Percentiles rank a stretch among this genome's conserved stretches.
These are phyloP conservation scores for Drosophila serrata DNA, from an alignment of 1,140 invertebrate species.

Conservation along the genomic window DNA sequence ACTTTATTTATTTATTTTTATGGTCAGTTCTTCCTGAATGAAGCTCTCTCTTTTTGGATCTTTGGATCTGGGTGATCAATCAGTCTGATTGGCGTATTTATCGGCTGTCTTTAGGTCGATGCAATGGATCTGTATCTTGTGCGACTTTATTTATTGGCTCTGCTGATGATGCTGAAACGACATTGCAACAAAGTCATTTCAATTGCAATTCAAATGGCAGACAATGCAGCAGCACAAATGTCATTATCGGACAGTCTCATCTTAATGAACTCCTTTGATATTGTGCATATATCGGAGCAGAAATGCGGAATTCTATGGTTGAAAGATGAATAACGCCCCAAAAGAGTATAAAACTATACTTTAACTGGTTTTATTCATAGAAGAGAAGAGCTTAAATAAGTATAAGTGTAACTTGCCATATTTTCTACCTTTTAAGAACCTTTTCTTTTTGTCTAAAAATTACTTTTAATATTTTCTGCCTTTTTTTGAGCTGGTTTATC, in stretches of 20 bases:
- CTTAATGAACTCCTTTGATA: conserved; percentile 37
- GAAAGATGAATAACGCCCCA: not conserved
- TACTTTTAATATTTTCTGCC: no score
- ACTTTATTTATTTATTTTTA: conserved; percentile 14
- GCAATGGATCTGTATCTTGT: conserved; percentile 8
- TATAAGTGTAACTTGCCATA: not conserved
- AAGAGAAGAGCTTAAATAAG: no score
- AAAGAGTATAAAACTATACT: no score
- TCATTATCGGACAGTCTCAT: conserved; percentile 64
- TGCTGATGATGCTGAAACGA: conserved; percentile 43
- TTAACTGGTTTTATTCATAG: no score
- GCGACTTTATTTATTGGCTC: conserved; percentile 49
- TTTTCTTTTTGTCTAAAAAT: no score
- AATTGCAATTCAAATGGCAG: conserved; percentile 73
- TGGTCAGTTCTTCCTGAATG: not conserved
- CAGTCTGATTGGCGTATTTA: conserved; percentile 26
- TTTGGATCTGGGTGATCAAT: conserved; percentile 24
- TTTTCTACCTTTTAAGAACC: not conserved
- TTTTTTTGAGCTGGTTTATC: no score
- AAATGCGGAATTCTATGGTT: not conserved
- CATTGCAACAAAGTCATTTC: conserved; percentile 82
- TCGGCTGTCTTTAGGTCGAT: conserved; percentile 20
- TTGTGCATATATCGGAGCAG: not conserved
- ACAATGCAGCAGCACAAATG: conserved; percentile 48
- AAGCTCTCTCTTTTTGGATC: conserved; percentile 1